phyloP scores from a whole-genome alignment of 2,888 invertebrate genomes.

The Meteorus cinctellus region DNA sequence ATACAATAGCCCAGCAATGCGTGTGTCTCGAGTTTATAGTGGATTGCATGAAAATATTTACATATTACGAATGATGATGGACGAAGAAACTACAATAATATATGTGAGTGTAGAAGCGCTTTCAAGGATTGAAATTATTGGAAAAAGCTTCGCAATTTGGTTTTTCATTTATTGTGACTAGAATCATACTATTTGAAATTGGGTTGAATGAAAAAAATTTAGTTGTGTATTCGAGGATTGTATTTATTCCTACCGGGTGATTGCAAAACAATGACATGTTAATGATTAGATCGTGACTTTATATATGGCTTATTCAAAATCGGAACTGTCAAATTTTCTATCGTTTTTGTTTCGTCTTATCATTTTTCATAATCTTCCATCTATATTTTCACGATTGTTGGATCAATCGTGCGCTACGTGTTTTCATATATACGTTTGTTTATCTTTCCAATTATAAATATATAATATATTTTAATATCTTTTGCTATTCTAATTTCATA shows the following conservation, averaged over 20 bases:
- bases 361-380: conserved; percentile 39
- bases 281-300: not conserved
- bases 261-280: conserved; percentile 21
- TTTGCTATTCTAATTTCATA: conserved; percentile 45
- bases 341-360: conserved; percentile 24
- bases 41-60: conserved; percentile 43
- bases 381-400: conserved; percentile 45
- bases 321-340: conserved; percentile 3
- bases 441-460: conserved; percentile 50
- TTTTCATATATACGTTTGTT: conserved; percentile 36
- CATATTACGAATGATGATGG: conserved; percentile 36
- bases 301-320: not conserved
- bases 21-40: conserved; percentile 22
- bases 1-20: conserved; percentile 25
- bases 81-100: not conserved
- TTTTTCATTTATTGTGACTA: conserved; percentile 12
- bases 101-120: not conserved
- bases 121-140: not conserved
- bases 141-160: conserved; percentile 1
- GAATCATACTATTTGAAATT: conserved; percentile 18
- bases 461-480: conserved; percentile 48
- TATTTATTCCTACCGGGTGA: conserved; percentile 10
- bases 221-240: not conserved
- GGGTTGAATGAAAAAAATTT: conserved; percentile 1
- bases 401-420: conserved; percentile 13